These are phyloP conservation scores for Barnardius zonarius DNA, from an alignment of 2,113 vertebrate genomes.

Conservation along the genomic window DNA sequence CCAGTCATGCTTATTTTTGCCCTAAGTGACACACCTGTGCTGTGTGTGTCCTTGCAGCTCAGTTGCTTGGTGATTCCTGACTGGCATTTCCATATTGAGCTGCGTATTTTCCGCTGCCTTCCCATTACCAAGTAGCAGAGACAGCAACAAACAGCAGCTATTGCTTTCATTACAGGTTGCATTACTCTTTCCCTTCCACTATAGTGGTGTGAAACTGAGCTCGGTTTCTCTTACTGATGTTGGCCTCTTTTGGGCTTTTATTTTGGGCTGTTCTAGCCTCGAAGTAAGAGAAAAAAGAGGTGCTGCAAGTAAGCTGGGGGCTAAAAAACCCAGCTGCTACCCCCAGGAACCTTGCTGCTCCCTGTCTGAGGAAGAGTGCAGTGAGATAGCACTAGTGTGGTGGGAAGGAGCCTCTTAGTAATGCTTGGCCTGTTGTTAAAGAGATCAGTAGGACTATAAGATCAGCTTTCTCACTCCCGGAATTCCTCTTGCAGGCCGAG, in stretches of 20 bases:
- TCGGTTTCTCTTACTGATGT: background rate
- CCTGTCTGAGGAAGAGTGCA: background rate
- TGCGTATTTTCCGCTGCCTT: background rate
- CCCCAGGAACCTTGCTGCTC: background rate
- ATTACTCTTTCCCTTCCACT: background rate
- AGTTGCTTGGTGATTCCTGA: background rate
- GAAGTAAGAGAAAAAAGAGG: background rate
- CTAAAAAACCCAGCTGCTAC: background rate
- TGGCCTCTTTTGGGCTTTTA: background rate
- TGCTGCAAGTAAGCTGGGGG: background rate
- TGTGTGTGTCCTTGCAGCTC: background rate
- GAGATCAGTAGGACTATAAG: background rate
- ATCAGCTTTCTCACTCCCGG: background rate
- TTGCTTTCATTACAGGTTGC: background rate
- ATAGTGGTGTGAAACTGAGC: background rate
- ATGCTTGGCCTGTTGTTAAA: background rate
- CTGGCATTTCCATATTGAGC: background rate
- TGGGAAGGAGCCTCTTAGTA: background rate
- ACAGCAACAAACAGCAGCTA: background rate
- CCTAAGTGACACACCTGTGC: background rate
- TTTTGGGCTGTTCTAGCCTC: background rate
- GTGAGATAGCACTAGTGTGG: background rate
- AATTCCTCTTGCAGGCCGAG: background rate
- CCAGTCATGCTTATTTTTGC: background rate
- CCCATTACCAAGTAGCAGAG: background rate